Base-by-base conservation (phyloP, 2,888 invertebrate species). In the Oligia strigilis region DNA sequence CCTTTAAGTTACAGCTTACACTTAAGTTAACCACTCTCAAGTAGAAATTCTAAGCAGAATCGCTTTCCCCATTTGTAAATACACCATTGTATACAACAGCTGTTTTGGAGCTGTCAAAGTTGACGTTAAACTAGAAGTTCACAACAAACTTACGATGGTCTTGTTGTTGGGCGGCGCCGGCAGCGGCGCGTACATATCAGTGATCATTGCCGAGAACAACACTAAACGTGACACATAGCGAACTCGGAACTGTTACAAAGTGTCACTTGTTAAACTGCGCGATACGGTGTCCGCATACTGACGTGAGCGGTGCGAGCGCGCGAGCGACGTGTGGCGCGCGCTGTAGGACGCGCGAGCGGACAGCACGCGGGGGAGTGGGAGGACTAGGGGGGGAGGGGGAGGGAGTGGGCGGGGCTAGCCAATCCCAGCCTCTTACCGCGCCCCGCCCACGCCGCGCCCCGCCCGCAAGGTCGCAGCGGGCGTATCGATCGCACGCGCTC, bases 401-500 rank as follows among this genome's bases (percentile, higher is more conserved):
- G 90, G 89, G 92, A 83, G 89, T 89, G 91, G 95, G 95, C 93
- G 94, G 93, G 91, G 91, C 93, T 83, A 84, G 88, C 94, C 95
- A 94, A 94, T 95, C 94, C 95, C 95, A 92, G 94, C 95, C 96
- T 96, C 95, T 95, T 94, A 94, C 94, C 93, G 90, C 90, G 93
- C 93, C 93, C 96, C 95, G 96, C 96, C 96, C 94, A 94, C 94
- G 89, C 92, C 87, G 87, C 81, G 93, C 93, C 93, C 96, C 96
- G 96, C 97, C 96, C 94, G 94, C 96, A 96, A 96, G 96, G 96
- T 96, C 96, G 95, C 93, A 91, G 92, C 93, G 94, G 93, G 90
- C 92, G 92, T 96, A 96, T 97, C 96, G 97, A 97, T 97, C 97
- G 96, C 94, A 95, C 95, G 95, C 96, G 95, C 94, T 90, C 92